These are phyloP conservation scores for Caenorhabditis zanzibari DNA, from an alignment of 2,888 invertebrate genomes.

Conservation along the genomic window DNA sequence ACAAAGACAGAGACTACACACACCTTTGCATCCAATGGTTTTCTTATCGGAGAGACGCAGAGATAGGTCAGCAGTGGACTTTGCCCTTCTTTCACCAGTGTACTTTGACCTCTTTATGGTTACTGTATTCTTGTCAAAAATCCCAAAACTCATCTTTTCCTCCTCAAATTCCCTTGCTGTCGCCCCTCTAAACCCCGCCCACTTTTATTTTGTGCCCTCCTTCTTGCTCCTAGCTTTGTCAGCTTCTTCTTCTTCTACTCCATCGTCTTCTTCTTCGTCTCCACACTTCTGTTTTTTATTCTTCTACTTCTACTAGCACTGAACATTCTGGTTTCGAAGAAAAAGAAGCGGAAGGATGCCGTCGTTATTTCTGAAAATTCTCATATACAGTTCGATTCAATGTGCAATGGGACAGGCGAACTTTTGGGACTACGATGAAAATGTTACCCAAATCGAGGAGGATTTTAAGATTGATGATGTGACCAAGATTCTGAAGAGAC, in stretches of 20 bases:
- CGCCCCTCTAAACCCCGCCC: constrained; percentile 46
- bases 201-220: constrained; percentile 47
- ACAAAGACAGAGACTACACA: constrained; percentile 24
- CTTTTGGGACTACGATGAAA: constrained; percentile 52
- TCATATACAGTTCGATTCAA: constrained; percentile 45
- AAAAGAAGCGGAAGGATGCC: constrained; percentile 36
- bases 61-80: constrained; percentile 50
- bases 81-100: constrained; percentile 28
- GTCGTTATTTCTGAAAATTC: constrained; percentile 57
- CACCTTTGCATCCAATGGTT: constrained; percentile 32
- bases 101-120: constrained; percentile 10
- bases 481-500: constrained; percentile 66
- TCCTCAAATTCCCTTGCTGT: constrained; percentile 1
- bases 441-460: constrained; percentile 53
- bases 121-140: constrained; percentile 9
- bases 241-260: constrained; percentile 19
- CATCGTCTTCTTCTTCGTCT: constrained; percentile 10
- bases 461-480: constrained; percentile 68
- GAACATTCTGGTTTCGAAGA: constrained; percentile 18
- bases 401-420: constrained; percentile 38
- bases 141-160: not conserved
- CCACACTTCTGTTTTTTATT: constrained; percentile 19
- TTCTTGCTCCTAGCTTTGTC: constrained; percentile 39
- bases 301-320: constrained; percentile 10
- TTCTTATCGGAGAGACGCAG: constrained; percentile 53